Base-by-base conservation (phyloP, 2,888 invertebrate genomes). In the Brenthis daphne region DNA sequence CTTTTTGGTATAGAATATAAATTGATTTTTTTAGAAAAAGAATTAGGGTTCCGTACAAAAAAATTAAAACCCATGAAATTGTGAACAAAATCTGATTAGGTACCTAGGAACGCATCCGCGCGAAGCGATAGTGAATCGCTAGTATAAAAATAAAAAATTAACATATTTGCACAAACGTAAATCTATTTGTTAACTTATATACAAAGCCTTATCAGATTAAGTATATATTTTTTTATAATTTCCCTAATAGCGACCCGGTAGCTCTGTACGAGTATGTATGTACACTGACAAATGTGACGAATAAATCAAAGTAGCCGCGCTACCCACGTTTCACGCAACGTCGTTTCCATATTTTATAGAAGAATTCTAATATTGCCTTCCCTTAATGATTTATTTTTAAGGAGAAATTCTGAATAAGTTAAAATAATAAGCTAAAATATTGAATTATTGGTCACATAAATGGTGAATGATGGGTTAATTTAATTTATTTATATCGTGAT, bases 231-330 rank as follows among this genome's bases (percentile, higher is more conserved):
- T 20, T 13, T 6, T 3, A 5, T 29, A n/a, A 60, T 48, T 48
- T 48, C 29, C 58, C 29, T 60, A 37, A 63, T 53, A 63, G 53
- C 20, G 20, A 33, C 8, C n/a, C 14, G 47, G 16, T 24, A 29
- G 20, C 3, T 51, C 13, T 48, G 24, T 57, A 57, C 33, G 14
- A 47, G 20, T 54, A 48, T 47, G 12, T 58, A 20, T 55, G 24
- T 55, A 65, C 60, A 67, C 50, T 87, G 86, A 90, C 87, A 86
- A 90, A 90, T 90, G 85, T 80, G 77, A 72, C 75, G 73, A 79
- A 86, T 89, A 85, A 85, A 89, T 90, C 88, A 86, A 80, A 85
- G 82, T 79, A 80, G 77, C 78, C 77, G 76, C 69, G 64, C 64
- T 64, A 69, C 76, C 80, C 82, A 76, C 77, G 79, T 82, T 84